phyloP scores from a whole-genome alignment of 1,140 invertebrate species.

The Saccostrea glomerata region DNA sequence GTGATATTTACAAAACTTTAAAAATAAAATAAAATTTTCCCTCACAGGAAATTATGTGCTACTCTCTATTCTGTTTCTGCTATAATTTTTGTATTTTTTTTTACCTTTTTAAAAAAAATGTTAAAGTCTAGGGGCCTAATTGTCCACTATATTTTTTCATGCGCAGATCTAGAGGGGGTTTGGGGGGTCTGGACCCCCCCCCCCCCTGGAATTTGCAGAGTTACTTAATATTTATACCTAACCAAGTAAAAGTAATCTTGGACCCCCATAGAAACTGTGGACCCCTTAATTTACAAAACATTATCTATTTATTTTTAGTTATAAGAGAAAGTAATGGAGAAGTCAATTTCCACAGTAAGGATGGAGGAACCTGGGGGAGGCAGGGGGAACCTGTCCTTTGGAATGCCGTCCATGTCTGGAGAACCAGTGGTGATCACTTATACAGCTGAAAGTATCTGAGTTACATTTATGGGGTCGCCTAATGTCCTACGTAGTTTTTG shows the following conservation, averaged over 20 bases:
- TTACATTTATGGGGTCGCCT: no score
- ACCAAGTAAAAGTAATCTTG: not conserved
- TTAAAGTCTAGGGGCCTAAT: not conserved
- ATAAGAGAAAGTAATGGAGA: not conserved
- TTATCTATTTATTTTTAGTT: no score
- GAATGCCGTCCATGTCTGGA: slow-evolving; percentile 8
- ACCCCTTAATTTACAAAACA: no score
- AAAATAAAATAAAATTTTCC: no score
- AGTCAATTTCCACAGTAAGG: not conserved
- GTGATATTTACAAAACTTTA: no score
- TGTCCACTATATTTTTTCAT: no score
- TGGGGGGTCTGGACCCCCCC: no score
- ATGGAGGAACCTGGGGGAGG: slow-evolving; percentile 10
- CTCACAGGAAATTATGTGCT: no score
- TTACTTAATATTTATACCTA: not conserved
- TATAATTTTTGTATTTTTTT: not conserved
- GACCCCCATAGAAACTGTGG: no score
- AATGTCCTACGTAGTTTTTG: no score
- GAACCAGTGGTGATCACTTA: slow-evolving; percentile 16
- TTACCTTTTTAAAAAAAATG: not conserved
- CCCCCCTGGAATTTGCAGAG: not conserved
- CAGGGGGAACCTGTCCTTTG: not conserved
- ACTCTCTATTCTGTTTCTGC: no score
- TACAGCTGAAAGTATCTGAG: not conserved
- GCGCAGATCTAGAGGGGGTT: no score